Evolutionary conservation across 2,888 invertebrate species (phyloP).

Genomic region (Dendrolimus pini): DNA sequence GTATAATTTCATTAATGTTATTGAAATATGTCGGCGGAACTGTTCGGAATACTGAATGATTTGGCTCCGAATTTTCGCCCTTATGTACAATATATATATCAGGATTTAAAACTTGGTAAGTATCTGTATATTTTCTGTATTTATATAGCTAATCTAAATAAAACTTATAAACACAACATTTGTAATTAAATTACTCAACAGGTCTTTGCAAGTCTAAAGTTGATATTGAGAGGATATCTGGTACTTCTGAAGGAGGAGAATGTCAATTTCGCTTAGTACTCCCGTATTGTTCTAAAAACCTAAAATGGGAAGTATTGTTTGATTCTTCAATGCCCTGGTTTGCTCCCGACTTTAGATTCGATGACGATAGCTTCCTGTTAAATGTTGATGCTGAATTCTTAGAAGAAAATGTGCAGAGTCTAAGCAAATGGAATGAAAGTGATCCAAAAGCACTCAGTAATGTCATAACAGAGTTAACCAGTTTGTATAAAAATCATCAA

Average conservation of each 20-base stretch:
- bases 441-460: conserved; percentile 76
- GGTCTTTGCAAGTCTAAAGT: conserved; percentile 67
- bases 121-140: conserved; percentile 2
- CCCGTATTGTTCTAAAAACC: conserved; percentile 81
- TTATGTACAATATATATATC: conserved; percentile 57
- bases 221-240: conserved; percentile 57
- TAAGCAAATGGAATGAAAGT: conserved; percentile 79
- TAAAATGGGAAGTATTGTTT: conserved; percentile 84
- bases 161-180: not conserved
- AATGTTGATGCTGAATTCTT: conserved; percentile 75
- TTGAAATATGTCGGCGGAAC: conserved; percentile 1
- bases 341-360: conserved; percentile 86
- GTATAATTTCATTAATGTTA: too few species aligned
- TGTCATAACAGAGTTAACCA: conserved; percentile 79
- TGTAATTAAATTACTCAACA: conserved; percentile 18
- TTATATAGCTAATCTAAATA: not conserved
- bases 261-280: conserved; percentile 79
- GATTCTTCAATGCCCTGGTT: conserved; percentile 78
- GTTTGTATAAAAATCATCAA: conserved; percentile 80
- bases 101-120: conserved; percentile 62
- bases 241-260: conserved; percentile 42
- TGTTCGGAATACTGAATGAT: conserved; percentile 40
- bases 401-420: conserved; percentile 72
- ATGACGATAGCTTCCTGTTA: conserved; percentile 80
- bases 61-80: conserved; percentile 61